A percentile compares a stretch with the other conserved stretches of the same genome.
Evolutionary conservation across 2,888 invertebrate species (phyloP).

Genomic region (Clepsis dumicolana): DNA sequence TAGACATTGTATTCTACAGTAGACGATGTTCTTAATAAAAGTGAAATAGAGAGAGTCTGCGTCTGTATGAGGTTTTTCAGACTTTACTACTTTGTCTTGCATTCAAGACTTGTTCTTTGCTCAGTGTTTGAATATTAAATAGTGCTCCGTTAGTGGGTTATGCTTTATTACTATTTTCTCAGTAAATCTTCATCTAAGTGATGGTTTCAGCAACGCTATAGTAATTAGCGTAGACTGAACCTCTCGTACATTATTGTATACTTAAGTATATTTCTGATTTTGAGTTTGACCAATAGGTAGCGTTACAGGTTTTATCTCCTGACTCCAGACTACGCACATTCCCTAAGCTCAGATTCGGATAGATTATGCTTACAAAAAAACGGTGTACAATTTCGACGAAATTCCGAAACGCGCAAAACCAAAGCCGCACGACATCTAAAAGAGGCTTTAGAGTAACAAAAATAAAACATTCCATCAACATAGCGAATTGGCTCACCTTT

Average conservation of each 20-base stretch:
- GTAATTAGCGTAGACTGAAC: too few relatives aligned
- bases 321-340: background rate
- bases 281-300: too few relatives aligned
- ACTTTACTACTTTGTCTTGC: conserved; percentile 22
- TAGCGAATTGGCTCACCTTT: conserved; percentile 28
- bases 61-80: conserved; percentile 6
- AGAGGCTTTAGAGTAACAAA: conserved; percentile 28
- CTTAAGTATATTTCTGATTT: too few relatives aligned
- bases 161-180: background rate
- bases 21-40: conserved; percentile 11
- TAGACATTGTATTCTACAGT: conserved; percentile 9
- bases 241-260: too few relatives aligned
- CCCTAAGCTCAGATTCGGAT: background rate
- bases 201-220: background rate
- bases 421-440: conserved; percentile 24
- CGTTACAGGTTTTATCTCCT: background rate
- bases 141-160: background rate
- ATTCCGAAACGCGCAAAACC: conserved; percentile 6
- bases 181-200: background rate
- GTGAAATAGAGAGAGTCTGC: conserved; percentile 13
- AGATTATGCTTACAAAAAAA: conserved; percentile 4
- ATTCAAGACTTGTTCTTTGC: conserved; percentile 16
- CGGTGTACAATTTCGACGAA: conserved; percentile 17
- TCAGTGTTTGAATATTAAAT: conserved; percentile 26
- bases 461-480: conserved; percentile 38